Base-by-base conservation (phyloP, 1,140 invertebrate genomes). In the Ganaspis sp. region DNA sequence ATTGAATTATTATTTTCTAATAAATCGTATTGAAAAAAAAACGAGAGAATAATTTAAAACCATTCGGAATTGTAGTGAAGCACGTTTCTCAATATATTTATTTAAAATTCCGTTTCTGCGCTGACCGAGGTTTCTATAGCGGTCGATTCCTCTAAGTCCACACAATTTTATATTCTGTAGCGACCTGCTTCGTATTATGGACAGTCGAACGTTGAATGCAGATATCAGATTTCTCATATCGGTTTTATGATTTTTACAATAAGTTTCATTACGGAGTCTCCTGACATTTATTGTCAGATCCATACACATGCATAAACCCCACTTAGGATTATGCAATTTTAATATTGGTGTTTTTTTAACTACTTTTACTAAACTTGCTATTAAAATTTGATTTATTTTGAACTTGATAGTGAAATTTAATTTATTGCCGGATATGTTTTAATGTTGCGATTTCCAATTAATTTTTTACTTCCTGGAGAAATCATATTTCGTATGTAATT, bases 181-280 rank as follows among this genome's bases (percentile, higher is more conserved):
- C 45, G n/a, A 38, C 4, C 72, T 79, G 69, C 73, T 78, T 76
- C 70, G 53, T 79, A 80, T 80, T 83, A 77, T 72, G 75, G 58
- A 69, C 72, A 71, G 78, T 79, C 54, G 75, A 75, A 72, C 37
- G 21, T 78, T 42, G 74, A 83, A 79, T 78, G 73, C 76, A 76
- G 75, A 84, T 82, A 81, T 81, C 74, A 73, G 40, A 82, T 76
- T 84, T 80, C 81, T 80, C 81, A 79, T 75, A 77, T 76, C 70
- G 76, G 72, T 84, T 83, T 79, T 83, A 83, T 78, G 81, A 86
- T 86, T 87, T 86, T 84, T 64, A 29, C 58, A 77, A 85, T 82
- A 83, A 77, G 78, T 85, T 84, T 84, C 84, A 75, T 84, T 81
- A 83, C 71, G 21, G 26, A 21, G 17, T 69, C 11, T 64, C 21